Base-by-base conservation (phyloP, 2,888 invertebrate species). In the Calliphora vomitoria region DNA sequence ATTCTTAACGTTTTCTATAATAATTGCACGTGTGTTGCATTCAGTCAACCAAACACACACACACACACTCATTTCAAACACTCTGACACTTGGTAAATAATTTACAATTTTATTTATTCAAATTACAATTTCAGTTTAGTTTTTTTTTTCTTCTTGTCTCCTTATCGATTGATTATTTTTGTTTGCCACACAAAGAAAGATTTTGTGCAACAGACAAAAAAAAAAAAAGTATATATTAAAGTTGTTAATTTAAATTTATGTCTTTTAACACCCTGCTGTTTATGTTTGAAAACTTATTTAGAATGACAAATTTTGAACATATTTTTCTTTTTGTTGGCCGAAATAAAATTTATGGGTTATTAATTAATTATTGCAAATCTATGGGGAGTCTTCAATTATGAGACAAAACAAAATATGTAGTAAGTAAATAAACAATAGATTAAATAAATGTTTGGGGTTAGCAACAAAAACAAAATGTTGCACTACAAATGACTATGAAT, bases 271-370 rank as follows among this genome's bases (percentile, higher is more conserved):
- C 76, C 80, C 71, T 81, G 83, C 87, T 83, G 83, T 55, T 80
- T 64, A 58, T 6, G 41, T 69, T 72, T 87, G 83, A 80, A 79
- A 82, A 79, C 82, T 83, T 83, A 82, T 82, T 79, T 38, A 60
- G 31, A 84, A 75, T 80, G 85, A 81, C 85, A 81, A 85, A 81
- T 69, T 69, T 58, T 18, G 8, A 20, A n/a, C 11, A 76, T 53
- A 68, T 6, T 38, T 38, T 11, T 25, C 25, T n/a, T 53, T 20
- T 47, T 18, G 5, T 35, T 58, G 10, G 47, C 31, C 69, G 8
- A 11, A 78, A 71, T 47, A 71, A 83, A 78, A 83, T 83, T 76
- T 75, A 82, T 83, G 41, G 76, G 15, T 76, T 71, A 69, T 62
- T 83, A 76, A 83, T 76, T 76, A 76, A 69, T 76, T 76, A 44